Conservation (phyloP, 2,113 vertebrate species). For the Oxygymnocypris stewartii region DNA sequence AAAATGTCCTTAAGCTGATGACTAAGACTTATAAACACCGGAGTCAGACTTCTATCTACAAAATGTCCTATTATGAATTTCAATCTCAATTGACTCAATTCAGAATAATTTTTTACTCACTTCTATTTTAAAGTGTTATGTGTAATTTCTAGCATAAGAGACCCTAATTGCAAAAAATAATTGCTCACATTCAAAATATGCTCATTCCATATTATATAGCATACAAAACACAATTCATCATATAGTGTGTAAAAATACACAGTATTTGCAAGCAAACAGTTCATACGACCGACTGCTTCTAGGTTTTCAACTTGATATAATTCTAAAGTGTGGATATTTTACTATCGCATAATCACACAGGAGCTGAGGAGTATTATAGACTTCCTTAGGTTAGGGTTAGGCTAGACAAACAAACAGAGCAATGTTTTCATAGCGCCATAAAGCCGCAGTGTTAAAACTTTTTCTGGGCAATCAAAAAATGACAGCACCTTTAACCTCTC, state of each 20-base stretch:
- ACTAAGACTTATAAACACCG: background rate
- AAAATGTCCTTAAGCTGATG: background rate
- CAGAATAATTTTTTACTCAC: background rate
- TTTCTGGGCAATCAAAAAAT: constrained; percentile 1
- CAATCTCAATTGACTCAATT: background rate
- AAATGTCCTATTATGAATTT: background rate
- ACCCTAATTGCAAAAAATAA: background rate
- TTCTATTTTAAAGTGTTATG: background rate
- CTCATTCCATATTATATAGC: background rate
- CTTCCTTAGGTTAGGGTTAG: background rate
- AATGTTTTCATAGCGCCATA: background rate
- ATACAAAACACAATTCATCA: background rate
- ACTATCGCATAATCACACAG: background rate
- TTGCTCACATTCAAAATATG: background rate
- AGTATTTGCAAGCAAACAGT: background rate
- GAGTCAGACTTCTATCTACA: background rate
- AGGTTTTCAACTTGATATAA: background rate
- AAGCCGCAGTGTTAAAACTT: background rate
- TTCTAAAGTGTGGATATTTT: background rate
- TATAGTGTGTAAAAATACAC: background rate
- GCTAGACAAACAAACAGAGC: background rate
- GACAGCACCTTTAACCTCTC: constrained; percentile 41
- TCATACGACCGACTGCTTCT: too few species aligned
- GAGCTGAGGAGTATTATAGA: background rate
- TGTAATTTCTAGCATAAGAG: background rate